Percentiles rank a stretch among this genome's conserved stretches.
phyloP scores from a whole-genome alignment of 2,113 vertebrate genomes.

The Nanorana parkeri region DNA sequence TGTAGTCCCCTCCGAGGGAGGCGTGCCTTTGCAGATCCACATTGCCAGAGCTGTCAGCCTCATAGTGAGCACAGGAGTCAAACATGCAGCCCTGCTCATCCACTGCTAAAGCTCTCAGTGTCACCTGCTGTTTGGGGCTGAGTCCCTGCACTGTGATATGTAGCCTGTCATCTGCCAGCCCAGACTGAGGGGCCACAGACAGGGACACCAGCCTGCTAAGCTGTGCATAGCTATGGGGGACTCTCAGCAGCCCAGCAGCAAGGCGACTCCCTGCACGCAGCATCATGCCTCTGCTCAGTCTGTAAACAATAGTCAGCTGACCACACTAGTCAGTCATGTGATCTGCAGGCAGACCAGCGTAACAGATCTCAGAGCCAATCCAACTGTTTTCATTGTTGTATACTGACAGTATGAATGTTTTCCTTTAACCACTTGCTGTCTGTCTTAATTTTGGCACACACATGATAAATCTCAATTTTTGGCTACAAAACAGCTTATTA shows the following conservation, averaged over 20 bases:
- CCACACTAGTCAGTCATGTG: not conserved
- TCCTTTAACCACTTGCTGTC: too few relatives aligned
- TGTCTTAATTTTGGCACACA: too few relatives aligned
- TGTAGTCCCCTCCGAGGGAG: conserved; percentile 67
- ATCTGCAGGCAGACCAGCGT: not conserved
- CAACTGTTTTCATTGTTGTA: not conserved
- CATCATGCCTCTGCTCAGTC: not conserved
- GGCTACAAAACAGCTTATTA: too few relatives aligned
- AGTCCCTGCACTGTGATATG: conserved; percentile 63
- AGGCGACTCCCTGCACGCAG: not conserved
- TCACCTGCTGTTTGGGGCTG: conserved; percentile 61
- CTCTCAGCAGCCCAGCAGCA: not conserved
- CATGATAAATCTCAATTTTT: too few relatives aligned
- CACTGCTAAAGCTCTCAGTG: conserved; percentile 60
- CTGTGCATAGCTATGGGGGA: not conserved
- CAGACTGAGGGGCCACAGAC: conserved; percentile 54
- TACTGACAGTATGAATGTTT: not conserved
- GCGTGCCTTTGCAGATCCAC: conserved; percentile 60
- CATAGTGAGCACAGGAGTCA: conserved; percentile 66
- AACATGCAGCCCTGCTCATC: conserved; percentile 62
- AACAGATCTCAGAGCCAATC: not conserved
- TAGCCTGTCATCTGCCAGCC: conserved; percentile 61
- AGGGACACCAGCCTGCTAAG: conserved; percentile 17
- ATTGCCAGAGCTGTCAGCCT: conserved; percentile 60
- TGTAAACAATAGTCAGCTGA: not conserved